Evolutionary conservation across 1,140 invertebrate genomes (phyloP).

Genomic region (Drosophila willistoni): DNA sequence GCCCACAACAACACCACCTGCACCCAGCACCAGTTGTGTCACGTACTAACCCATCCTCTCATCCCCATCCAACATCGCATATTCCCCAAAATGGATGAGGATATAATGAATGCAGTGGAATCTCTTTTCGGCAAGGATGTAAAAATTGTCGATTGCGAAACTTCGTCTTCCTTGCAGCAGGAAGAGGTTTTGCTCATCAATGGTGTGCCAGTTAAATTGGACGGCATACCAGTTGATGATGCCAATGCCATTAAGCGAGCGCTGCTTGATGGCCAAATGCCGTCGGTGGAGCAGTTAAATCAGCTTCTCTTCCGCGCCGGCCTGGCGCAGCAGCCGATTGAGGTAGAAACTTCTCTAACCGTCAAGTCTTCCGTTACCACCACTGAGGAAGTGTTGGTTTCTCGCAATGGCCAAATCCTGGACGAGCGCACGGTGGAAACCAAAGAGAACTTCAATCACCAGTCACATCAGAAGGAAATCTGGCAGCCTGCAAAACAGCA

Average conservation of each 20-base stretch:
- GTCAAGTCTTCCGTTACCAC: slow-evolving; percentile 90
- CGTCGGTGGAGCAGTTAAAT: slow-evolving; percentile 89
- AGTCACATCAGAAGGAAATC: slow-evolving; percentile 87
- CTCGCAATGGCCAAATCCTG: slow-evolving; percentile 87
- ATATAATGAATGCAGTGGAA: slow-evolving; percentile 91
- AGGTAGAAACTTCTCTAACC: slow-evolving; percentile 89
- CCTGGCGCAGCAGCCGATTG: slow-evolving; percentile 88
- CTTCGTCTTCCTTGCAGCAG: slow-evolving; percentile 88
- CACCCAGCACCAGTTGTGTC: slow-evolving; percentile 36
- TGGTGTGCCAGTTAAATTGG: slow-evolving; percentile 88
- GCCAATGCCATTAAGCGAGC: slow-evolving; percentile 88
- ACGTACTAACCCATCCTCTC: slow-evolving; percentile 39
- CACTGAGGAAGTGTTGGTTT: slow-evolving; percentile 89
- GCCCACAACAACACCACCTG: slow-evolving; percentile 21
- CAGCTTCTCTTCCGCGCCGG: slow-evolving; percentile 88
- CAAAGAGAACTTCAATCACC: slow-evolving; percentile 89
- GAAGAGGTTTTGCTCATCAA: slow-evolving; percentile 91
- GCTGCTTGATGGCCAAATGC: slow-evolving; percentile 88
- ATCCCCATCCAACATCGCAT: not conserved
- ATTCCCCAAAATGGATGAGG: slow-evolving; percentile 87
- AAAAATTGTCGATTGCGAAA: slow-evolving; percentile 90
- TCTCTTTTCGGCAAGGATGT: slow-evolving; percentile 90
- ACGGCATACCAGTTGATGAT: slow-evolving; percentile 85
- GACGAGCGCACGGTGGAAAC: slow-evolving; percentile 89
- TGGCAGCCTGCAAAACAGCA: slow-evolving; percentile 86